Evolutionary conservation across 1,140 invertebrate genomes (phyloP).

Genomic region (Brachionus plicatilis): DNA sequence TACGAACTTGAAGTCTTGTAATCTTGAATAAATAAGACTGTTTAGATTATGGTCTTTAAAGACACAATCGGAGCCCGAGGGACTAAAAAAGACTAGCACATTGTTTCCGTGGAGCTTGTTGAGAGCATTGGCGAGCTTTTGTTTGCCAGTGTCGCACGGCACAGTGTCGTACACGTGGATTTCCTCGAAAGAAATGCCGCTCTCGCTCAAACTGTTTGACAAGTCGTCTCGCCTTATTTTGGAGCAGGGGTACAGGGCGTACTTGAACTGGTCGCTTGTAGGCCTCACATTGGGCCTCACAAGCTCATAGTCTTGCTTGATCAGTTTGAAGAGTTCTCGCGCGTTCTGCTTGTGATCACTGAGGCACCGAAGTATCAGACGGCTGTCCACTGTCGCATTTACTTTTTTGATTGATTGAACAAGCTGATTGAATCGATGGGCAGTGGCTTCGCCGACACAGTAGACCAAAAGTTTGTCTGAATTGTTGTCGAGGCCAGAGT

Average conservation of each 20-base stretch:
- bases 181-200: neutral
- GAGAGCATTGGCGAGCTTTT: neutral
- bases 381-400: neutral
- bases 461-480: neutral
- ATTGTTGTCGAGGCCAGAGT: neutral
- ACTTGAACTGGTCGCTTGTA: neutral
- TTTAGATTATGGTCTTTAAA: neutral
- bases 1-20: neutral
- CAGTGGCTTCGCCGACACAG: constrained; percentile 11
- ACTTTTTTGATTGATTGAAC: neutral
- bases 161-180: neutral
- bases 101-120: neutral
- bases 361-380: neutral
- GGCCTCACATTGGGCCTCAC: neutral
- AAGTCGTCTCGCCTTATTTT: neutral
- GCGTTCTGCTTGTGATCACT: constrained; percentile 5
- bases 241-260: neutral
- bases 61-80: neutral
- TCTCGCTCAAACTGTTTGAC: neutral
- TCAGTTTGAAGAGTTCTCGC: neutral
- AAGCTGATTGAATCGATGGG: neutral
- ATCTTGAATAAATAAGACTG: too few species aligned
- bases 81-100: constrained; percentile 8
- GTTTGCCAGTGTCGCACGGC: neutral
- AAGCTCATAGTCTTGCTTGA: neutral